Conservation (phyloP, 2,888 invertebrate species). For the Ryuthela nishihirai region DNA sequence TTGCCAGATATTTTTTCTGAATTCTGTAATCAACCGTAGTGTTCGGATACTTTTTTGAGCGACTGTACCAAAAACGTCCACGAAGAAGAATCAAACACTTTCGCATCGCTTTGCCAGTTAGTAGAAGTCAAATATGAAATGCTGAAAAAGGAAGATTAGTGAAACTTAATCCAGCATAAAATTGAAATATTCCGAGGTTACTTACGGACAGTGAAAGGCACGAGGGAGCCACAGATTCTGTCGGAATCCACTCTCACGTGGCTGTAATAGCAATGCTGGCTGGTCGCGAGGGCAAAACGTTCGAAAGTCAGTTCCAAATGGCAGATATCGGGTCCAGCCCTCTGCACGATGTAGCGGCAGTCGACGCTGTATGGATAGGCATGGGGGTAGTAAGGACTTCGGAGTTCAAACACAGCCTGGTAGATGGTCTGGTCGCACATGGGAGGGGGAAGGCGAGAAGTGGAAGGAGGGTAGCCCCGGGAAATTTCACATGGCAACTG, state of each 20-base stretch:
- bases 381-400: conserved; percentile 39
- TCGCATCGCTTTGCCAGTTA: too few species aligned
- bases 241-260: conserved; percentile 43
- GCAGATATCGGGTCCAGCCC: conserved; percentile 40
- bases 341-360: conserved; percentile 41
- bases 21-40: too few species aligned
- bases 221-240: conserved; percentile 42
- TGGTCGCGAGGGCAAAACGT: conserved; percentile 42
- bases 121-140: too few species aligned
- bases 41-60: too few species aligned
- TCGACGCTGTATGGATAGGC: conserved; percentile 30
- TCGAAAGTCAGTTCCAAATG: conserved; percentile 42
- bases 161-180: too few species aligned
- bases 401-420: conserved; percentile 34
- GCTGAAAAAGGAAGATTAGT: too few species aligned
- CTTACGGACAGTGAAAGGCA: conserved; percentile 36
- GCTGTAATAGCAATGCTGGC: conserved; percentile 43
- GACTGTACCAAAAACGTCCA: background rate
- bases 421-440: conserved; percentile 25
- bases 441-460: conserved; percentile 14
- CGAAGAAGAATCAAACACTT: too few species aligned
- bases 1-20: too few species aligned
- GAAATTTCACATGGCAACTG: conserved; percentile 39
- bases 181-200: conserved; percentile 1
- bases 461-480: conserved; percentile 5